Base-by-base conservation (phyloP, 1,140 invertebrate genomes). In the Drosophila melanica region DNA sequence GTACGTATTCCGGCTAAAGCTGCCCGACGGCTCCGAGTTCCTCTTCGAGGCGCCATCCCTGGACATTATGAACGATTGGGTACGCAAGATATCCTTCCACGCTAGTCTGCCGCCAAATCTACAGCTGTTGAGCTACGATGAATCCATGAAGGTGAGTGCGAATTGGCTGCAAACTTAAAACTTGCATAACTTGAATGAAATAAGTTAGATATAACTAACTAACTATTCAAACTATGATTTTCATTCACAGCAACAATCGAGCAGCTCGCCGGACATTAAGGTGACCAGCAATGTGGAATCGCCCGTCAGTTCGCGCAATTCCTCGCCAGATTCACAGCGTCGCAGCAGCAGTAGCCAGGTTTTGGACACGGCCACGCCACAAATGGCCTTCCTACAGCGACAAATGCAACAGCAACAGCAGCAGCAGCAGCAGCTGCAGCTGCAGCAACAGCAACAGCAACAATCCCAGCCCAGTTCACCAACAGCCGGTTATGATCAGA, bases 41-140 rank as follows among this genome's bases (percentile, higher is more conserved):
- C 93, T 99, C 30, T 98, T 99, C 90, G 93, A 97, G 51, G 96
- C 97, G 50, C 92, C 94, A 1, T 95, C 93, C 57, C 94, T 95
- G 42, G 94, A 95, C 1, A 95, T 96, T 67, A 96, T 99, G 95
- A 94, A 95, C 75, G 97, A 98, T 57, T 99, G 98, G 98, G 95
- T 99, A 2, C 96, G 96, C 79, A 98, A 98, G 93, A 96, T 99
- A 72, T 94, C 95, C 37, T 99, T 99, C 94, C 97, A 98, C 92
- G 98, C 98, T n/a, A 94, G 95, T 80, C 93, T 98, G 66, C 96
- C 97, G 20, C 98, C 98, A 6, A 96, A 95, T 85, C 93, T 97
- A 92, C 98, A 98, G 92, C 93, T 98, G 1, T 93, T 97, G 30
- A 96, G 96, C 80, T 97, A 97, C 90, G 96, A 97, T 72, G 94